Percentiles rank a stretch among this genome's conserved stretches.
Evolutionary conservation across 2,113 vertebrate species (phyloP).

Genomic region (Microtus oregoni): DNA sequence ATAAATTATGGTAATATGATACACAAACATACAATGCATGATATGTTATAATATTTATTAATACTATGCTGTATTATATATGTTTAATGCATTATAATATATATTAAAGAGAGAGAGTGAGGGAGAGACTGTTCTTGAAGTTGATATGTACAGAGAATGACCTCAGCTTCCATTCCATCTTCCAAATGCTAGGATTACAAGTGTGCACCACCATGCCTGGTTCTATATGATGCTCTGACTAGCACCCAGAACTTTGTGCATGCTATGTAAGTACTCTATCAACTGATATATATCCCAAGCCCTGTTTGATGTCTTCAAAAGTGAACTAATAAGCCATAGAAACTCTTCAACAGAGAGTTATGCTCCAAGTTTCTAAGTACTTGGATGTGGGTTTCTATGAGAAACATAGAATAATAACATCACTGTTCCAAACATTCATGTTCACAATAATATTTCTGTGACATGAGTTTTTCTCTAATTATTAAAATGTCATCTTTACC

Average conservation of each 20-base stretch:
- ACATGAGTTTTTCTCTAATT: slow-evolving; percentile 1
- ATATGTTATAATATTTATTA: background rate
- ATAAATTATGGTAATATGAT: background rate
- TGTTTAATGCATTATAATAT: background rate
- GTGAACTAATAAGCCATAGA: background rate
- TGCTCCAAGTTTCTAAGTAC: background rate
- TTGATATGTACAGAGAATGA: background rate
- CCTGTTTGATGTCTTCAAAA: background rate
- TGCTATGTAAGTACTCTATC: background rate
- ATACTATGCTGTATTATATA: background rate
- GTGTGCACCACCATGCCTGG: background rate
- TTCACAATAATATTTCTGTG: slow-evolving; percentile 45
- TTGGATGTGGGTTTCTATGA: slow-evolving; percentile 24
- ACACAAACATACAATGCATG: background rate
- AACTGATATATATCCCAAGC: background rate
- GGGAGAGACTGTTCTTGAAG: no score
- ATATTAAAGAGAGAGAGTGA: background rate
- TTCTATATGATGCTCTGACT: background rate
- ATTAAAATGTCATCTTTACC: slow-evolving; percentile 67
- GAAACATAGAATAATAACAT: background rate
- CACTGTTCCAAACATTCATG: slow-evolving; percentile 11
- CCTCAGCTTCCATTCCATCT: background rate
- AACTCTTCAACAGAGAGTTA: slow-evolving; percentile 8
- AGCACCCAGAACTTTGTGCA: background rate
- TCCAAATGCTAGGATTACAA: background rate